These are phyloP conservation scores for Limnephilus auricula DNA, from an alignment of 2,888 invertebrate species.

Conservation along the genomic window DNA sequence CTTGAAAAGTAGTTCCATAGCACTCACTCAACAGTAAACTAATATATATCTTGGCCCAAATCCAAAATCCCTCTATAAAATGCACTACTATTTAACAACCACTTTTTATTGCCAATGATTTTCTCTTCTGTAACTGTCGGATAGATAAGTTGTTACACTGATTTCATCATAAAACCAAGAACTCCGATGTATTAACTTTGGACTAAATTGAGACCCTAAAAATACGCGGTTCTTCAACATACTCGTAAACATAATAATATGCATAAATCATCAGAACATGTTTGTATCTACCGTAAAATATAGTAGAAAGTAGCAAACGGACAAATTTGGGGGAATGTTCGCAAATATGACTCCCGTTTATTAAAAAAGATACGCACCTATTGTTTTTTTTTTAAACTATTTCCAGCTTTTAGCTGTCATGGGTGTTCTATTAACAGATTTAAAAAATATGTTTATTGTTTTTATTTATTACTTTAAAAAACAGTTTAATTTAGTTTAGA, in stretches of 20 bases:
- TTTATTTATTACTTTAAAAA: no score
- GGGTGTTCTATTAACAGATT: no score
- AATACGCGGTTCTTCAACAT: not conserved
- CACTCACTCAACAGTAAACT: slow-evolving; percentile 36
- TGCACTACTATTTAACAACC: slow-evolving; percentile 46
- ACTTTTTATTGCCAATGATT: slow-evolving; percentile 49
- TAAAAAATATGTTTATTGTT: no score
- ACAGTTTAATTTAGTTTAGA: no score
- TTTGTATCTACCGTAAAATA: not conserved
- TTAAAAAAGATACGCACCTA: no score
- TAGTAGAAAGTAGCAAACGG: not conserved
- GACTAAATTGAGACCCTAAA: not conserved
- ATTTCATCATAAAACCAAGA: slow-evolving; percentile 32
- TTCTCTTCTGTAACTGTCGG: slow-evolving; percentile 42
- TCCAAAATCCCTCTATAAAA: slow-evolving; percentile 42
- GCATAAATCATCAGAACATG: not conserved
- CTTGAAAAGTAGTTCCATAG: slow-evolving; percentile 35
- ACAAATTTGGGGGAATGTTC: not conserved
- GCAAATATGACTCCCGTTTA: not conserved
- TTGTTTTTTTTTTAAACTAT: no score
- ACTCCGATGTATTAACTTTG: not conserved
- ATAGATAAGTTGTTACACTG: slow-evolving; percentile 41
- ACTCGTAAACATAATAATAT: not conserved
- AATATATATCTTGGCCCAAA: slow-evolving; percentile 41
- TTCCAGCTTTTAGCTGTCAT: no score